Percentiles rank a stretch among this genome's conserved stretches.
Conservation (phyloP, 2,113 vertebrate species). For the Strigops habroptila region DNA sequence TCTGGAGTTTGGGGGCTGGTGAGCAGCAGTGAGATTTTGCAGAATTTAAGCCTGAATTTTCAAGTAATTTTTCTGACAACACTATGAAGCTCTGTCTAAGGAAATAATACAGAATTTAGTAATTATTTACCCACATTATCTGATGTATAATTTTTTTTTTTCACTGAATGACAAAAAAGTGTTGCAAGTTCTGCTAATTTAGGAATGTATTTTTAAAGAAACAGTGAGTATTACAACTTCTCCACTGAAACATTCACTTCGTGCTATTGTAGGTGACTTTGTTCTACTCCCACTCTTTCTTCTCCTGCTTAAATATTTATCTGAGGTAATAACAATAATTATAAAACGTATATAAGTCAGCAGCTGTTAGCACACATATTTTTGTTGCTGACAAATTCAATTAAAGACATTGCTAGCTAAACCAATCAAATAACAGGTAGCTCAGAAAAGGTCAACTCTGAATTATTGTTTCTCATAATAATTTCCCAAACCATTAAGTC, state of each 20-base stretch:
- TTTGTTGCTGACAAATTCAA: conserved; percentile 70
- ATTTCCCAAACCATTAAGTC: conserved; percentile 70
- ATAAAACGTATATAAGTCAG: conserved; percentile 54
- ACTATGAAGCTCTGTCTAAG: not conserved
- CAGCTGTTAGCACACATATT: conserved; percentile 56
- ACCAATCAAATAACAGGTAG: conserved; percentile 50
- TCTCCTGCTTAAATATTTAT: conserved; percentile 61
- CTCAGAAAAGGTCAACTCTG: conserved; percentile 63
- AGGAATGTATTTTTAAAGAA: not conserved
- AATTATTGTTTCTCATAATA: conserved; percentile 68
- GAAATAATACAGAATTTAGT: not conserved
- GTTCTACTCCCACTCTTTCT: not conserved
- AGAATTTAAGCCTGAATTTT: not conserved
- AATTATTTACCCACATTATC: not conserved
- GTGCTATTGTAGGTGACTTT: conserved; percentile 19
- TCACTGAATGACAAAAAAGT: not conserved
- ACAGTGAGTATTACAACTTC: not conserved
- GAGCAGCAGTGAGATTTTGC: not conserved
- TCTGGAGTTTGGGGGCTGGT: not conserved
- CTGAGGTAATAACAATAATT: conserved; percentile 60
- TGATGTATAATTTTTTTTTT: not conserved
- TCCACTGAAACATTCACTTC: not conserved
- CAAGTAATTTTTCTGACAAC: not conserved
- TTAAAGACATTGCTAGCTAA: conserved; percentile 57
- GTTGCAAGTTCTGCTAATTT: not conserved